Base-by-base conservation (phyloP, 1,140 invertebrate species). In the Pseudomyrmex pallidus region DNA sequence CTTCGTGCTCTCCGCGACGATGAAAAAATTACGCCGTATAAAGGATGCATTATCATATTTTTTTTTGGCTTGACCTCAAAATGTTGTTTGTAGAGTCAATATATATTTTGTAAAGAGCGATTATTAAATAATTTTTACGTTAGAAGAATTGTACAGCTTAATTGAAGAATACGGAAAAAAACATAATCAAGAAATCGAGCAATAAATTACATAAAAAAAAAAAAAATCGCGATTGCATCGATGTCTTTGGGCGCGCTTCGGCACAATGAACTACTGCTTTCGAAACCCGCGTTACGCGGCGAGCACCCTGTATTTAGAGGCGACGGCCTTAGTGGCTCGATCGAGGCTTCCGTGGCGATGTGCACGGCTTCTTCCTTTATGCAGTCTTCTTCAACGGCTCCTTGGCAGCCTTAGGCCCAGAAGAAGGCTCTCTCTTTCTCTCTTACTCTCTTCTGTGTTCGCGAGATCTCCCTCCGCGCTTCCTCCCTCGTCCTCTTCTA, bases 321-420 rank as follows among this genome's bases (percentile, higher is more conserved):
- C 86, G 83, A 62, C 87, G 76, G 87, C 70, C 85, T 87, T 85
- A 85, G 85, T 87, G 76, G 74, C 82, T 82, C 73, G 86, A 87
- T 87, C 86, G 86, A 78, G 86, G 87, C 87, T 89, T 89, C 87
- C 86, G 87, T 85, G 57, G 87, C 86, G 84, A 89, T 83, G 35
- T 35, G 77, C 87, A 88, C 87, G 78, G 87, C 78, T 87, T 89
- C 86, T 88, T 88, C 87, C 87, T 89, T 88, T 89, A 89, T 89
- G 83, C 86, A 85, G 87, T 89, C 87, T 85, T 82, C 87, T 88
- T 85, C 83, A 78, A 52, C 82, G 85, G 72, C 86, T 84, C 82
- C 82, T 78, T 86, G 80, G 72, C 82, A 52, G 87, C 85, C 87
- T 88, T 88, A 88, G 83, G 85, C 82, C 74, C 85, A 46, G 50